Conservation (phyloP, 2,888 invertebrate species). For the Campopleginae sp. region DNA sequence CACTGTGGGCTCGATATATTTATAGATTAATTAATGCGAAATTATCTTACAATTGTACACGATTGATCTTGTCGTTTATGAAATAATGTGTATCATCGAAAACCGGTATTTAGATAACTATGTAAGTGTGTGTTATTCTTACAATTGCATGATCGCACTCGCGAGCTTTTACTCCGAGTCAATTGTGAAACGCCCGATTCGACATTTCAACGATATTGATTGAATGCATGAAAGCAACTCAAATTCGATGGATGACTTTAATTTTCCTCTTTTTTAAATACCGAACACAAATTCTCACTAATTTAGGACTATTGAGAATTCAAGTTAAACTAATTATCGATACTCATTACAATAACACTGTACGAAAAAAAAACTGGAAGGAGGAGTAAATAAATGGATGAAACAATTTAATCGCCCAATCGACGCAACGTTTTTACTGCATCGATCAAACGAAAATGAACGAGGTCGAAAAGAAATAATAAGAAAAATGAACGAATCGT, state of each 20-base stretch:
- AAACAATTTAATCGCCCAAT: conserved; percentile 45
- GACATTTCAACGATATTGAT: conserved; percentile 20
- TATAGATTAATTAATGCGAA: conserved; percentile 29
- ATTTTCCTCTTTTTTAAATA: conserved; percentile 16
- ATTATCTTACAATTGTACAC: conserved; percentile 22
- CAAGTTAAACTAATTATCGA: conserved; percentile 31
- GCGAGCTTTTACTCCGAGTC: conserved; percentile 39
- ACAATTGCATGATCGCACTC: conserved; percentile 30
- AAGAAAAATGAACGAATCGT: neutral
- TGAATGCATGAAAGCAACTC: neutral
- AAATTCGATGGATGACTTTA: conserved; percentile 3
- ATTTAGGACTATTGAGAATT: conserved; percentile 26
- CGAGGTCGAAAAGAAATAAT: neutral
- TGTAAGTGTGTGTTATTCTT: conserved; percentile 50
- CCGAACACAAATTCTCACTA: conserved; percentile 24
- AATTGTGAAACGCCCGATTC: conserved; percentile 26
- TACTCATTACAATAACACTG: conserved; percentile 31
- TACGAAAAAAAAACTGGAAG: neutral
- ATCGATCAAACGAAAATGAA: conserved; percentile 7
- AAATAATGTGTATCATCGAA: conserved; percentile 49
- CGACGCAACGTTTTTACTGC: neutral
- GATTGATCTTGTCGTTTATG: conserved; percentile 41
- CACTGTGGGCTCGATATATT: conserved; percentile 28
- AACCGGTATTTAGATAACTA: conserved; percentile 49
- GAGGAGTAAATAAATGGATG: conserved; percentile 25